Evolutionary conservation across 2,797 vertebrate genomes (phyloP).

Genomic region (Sebastiscus albofasciatus): DNA sequence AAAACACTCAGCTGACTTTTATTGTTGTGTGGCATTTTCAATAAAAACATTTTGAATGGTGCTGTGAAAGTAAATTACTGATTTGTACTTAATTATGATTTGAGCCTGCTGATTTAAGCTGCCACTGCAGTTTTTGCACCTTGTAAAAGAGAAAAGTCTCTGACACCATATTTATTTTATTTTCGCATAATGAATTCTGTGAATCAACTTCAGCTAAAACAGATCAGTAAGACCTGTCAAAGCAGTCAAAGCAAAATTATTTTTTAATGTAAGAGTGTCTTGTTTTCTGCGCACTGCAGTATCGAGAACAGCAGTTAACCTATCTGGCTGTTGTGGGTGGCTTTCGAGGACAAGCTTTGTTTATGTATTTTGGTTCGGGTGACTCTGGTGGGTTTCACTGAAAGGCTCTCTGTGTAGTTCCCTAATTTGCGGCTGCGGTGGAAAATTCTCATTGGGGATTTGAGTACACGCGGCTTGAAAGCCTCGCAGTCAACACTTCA

Average conservation of each 20-base stretch:
- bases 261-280: background rate
- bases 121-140: background rate
- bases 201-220: background rate
- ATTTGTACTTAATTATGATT: background rate
- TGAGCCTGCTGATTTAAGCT: background rate
- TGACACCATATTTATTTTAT: background rate
- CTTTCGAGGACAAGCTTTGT: conserved; percentile 66
- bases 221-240: background rate
- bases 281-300: background rate
- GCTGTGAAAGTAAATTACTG: background rate
- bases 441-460: conserved; percentile 80
- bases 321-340: conserved; percentile 50
- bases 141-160: background rate
- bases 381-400: conserved; percentile 62
- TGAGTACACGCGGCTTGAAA: conserved; percentile 71
- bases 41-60: background rate
- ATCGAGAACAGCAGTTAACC: conserved; percentile 17
- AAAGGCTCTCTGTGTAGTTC: conserved; percentile 69
- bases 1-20: conserved; percentile 6
- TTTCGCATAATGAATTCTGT: background rate
- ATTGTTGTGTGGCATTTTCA: background rate
- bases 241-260: background rate
- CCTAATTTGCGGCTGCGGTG: conserved; percentile 67
- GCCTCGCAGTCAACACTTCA: conserved; percentile 79
- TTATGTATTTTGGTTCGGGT: conserved; percentile 64